Percentiles rank a stretch among this genome's conserved stretches.
These are phyloP conservation scores for Silurus asotus DNA, from an alignment of 2,113 vertebrate genomes.

Conservation along the genomic window DNA sequence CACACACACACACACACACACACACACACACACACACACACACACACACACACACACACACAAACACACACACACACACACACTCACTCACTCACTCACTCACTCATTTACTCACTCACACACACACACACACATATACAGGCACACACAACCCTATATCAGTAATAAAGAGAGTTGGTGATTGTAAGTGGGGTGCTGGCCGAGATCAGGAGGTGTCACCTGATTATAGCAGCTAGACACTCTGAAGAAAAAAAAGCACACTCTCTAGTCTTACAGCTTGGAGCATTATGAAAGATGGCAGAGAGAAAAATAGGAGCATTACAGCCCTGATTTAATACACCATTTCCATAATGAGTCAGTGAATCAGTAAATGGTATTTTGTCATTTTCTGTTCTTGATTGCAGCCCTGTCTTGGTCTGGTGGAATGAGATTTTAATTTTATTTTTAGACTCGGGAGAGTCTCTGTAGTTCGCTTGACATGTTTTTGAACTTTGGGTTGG, in stretches of 20 bases:
- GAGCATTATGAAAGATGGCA: neutral
- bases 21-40: neutral
- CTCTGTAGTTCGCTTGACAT: neutral
- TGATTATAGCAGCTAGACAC: constrained; percentile 23
- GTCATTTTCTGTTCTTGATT: neutral
- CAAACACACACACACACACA: neutral
- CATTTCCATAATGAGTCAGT: constrained; percentile 20
- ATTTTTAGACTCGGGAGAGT: neutral
- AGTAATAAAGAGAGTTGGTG: constrained; percentile 14
- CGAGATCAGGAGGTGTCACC: constrained; percentile 17
- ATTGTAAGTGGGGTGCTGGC: constrained; percentile 27
- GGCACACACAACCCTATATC: constrained; percentile 17
- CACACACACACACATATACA: neutral
- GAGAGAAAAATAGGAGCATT: neutral
- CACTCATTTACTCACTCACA: neutral
- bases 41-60: neutral
- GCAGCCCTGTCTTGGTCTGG: neutral
- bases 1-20: neutral
- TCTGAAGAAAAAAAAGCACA: neutral
- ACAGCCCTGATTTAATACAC: constrained; percentile 18
- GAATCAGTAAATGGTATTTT: constrained; percentile 33
- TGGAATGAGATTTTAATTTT: neutral
- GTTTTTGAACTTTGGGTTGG: neutral
- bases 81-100: neutral
- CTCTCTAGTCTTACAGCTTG: neutral